Percentiles rank a stretch among this genome's conserved stretches.
Conservation (phyloP, 2,888 invertebrate species). For the Mythimna ferrago region DNA sequence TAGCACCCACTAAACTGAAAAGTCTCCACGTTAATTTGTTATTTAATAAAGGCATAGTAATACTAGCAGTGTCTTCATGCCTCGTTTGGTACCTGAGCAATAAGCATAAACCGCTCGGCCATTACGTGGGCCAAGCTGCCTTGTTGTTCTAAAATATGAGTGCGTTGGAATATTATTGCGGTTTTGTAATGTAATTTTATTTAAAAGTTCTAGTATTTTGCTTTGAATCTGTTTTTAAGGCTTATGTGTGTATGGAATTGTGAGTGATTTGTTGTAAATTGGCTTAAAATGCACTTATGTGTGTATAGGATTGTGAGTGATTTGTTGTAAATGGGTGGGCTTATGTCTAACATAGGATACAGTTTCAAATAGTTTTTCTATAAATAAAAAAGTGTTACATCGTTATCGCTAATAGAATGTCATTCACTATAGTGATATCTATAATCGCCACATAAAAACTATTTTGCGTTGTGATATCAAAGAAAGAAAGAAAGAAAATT, state of each 20-base stretch:
- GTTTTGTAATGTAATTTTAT: slow-evolving; percentile 32
- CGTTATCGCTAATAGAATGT: no score
- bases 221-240: background rate
- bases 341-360: background rate
- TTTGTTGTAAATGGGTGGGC: background rate
- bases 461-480: no score
- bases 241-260: background rate
- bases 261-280: background rate
- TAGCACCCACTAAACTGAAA: slow-evolving; percentile 4
- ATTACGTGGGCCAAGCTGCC: slow-evolving; percentile 31
- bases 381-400: no score
- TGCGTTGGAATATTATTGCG: slow-evolving; percentile 25
- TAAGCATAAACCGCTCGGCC: slow-evolving; percentile 52
- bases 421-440: no score
- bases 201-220: slow-evolving; percentile 30
- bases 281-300: no score
- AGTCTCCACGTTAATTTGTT: slow-evolving; percentile 34
- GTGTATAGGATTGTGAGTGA: background rate
- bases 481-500: no score
- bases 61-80: slow-evolving; percentile 49
- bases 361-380: no score
- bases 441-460: no score
- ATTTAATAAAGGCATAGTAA: slow-evolving; percentile 49
- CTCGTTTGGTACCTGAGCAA: slow-evolving; percentile 52
- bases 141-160: slow-evolving; percentile 50